Conservation (phyloP, 2,888 invertebrate genomes). For the Tipula unca region DNA sequence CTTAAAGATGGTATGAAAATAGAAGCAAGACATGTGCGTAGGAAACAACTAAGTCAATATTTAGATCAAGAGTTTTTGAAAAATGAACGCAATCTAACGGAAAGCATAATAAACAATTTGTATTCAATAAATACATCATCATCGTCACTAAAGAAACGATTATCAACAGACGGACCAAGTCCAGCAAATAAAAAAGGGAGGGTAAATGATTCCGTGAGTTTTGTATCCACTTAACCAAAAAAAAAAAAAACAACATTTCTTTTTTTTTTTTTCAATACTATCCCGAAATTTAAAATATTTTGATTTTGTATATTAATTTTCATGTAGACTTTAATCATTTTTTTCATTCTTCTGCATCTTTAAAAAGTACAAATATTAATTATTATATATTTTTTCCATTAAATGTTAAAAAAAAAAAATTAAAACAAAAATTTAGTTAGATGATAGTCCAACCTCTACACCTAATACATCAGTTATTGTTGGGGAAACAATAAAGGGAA, state of each 20-base stretch:
- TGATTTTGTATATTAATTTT: not conserved
- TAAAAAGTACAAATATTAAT: not conserved
- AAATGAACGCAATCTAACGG: constrained; percentile 59
- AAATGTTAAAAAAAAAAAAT: not conserved
- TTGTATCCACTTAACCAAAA: constrained; percentile 1
- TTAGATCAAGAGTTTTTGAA: constrained; percentile 60
- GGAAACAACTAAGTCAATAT: constrained; percentile 66
- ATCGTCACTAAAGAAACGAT: constrained; percentile 37
- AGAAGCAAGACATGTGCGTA: constrained; percentile 81
- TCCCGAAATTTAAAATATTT: not conserved
- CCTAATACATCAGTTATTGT: constrained; percentile 20
- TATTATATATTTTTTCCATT: not conserved
- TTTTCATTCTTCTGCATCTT: not conserved
- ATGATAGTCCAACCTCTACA: constrained; percentile 20
- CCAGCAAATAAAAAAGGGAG: constrained; percentile 29
- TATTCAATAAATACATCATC: constrained; percentile 30
- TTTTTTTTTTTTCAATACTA: not conserved
- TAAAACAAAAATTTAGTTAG: constrained; percentile 19
- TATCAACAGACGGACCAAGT: constrained; percentile 37
- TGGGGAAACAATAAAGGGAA: constrained; percentile 30
- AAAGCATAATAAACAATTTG: constrained; percentile 37
- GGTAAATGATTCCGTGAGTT: constrained; percentile 38
- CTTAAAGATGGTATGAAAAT: constrained; percentile 67
- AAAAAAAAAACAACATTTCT: not conserved
- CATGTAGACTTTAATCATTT: not conserved